phyloP scores from a whole-genome alignment of 2,888 invertebrate genomes.

The Ernsta delagoae region DNA sequence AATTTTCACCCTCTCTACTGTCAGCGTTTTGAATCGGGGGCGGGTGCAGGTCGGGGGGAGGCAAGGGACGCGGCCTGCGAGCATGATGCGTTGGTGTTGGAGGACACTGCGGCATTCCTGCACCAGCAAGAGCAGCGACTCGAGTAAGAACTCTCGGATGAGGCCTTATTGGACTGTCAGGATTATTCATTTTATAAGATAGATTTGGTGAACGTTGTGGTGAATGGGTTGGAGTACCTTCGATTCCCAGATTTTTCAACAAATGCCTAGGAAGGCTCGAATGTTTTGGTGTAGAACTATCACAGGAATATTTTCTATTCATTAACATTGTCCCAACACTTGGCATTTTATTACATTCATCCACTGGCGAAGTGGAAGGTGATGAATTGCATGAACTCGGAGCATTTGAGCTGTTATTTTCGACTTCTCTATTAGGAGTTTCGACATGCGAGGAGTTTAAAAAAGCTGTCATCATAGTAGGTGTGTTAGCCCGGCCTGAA shows the following conservation, averaged over 20 bases:
- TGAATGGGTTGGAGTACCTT: conserved; percentile 74
- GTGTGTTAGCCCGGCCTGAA: conserved; percentile 84
- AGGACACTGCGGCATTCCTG: conserved; percentile 89
- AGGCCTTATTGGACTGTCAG: conserved; percentile 80
- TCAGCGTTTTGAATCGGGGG: conserved; percentile 76
- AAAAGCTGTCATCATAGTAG: conserved; percentile 79
- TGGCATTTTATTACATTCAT: conserved; percentile 63
- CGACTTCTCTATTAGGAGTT: conserved; percentile 57
- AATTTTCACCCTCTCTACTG: conserved; percentile 63
- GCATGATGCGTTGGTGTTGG: conserved; percentile 96
- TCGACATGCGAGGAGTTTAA: conserved; percentile 75
- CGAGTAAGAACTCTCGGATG: conserved; percentile 87
- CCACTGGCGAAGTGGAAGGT: conserved; percentile 72
- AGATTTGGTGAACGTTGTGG: conserved; percentile 58
- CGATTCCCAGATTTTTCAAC: conserved; percentile 72
- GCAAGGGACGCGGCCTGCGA: conserved; percentile 86
- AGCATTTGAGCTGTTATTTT: conserved; percentile 67
- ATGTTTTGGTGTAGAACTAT: conserved; percentile 75
- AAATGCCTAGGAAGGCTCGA: conserved; percentile 77
- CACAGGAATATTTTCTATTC: conserved; percentile 75
- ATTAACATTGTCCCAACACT: conserved; percentile 74
- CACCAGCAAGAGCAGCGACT: conserved; percentile 84
- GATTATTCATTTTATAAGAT: conserved; percentile 46
- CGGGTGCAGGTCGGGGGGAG: conserved; percentile 83
- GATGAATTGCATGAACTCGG: conserved; percentile 77